Evolutionary conservation across 2,888 invertebrate genomes (phyloP), one percentile per base, ranked within the genome.

Genomic region (Drosophila phalerata): DNA sequence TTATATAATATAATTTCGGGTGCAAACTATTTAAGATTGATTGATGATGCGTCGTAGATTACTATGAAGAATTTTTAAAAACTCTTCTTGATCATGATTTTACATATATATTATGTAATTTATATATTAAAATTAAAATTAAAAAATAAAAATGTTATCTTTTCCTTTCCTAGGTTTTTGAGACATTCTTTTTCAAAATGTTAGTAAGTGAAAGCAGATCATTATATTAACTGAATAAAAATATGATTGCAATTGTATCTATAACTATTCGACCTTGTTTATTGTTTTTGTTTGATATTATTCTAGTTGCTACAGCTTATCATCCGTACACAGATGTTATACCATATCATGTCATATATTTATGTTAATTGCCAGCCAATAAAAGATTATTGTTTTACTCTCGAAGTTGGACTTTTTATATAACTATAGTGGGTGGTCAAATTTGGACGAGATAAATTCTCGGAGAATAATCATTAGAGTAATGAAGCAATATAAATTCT

Each of bases 11-110:
- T 38, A 55, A 22, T 45, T 48, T 77, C 15, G 58, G 32, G 62
- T 75, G 47, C 68, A 77, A 77, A 68, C 53, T 67, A 60, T 30
- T 55, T 38, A 58, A 58, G 38, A 25, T 37, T 49, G 61, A 73
- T 73, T 77, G 70, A 51, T 55, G 55, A 43, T 52, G 48, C 56
- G 58, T 43, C 13, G 22, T 38, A 42, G 17, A 42, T 13, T 42
- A 57, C 22, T 15, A 30, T 11, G 11, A 9, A 10, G 6, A 30
- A 9, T 30, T 30, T 9, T 1, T 30, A 8, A 30, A 30, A 30
- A 10, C 9, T 30, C 8, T 9, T 30, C 10, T 2, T 30, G 30
- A 9, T 30, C 8, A 30, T 30, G 9, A 30, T 30, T n/a, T n/a
- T n/a, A n/a, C n/a, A n/a, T n/a, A n/a, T n/a, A n/a, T n/a, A n/a